Base-by-base conservation (phyloP, 2,113 vertebrate genomes). In the Probosciger aterrimus region DNA sequence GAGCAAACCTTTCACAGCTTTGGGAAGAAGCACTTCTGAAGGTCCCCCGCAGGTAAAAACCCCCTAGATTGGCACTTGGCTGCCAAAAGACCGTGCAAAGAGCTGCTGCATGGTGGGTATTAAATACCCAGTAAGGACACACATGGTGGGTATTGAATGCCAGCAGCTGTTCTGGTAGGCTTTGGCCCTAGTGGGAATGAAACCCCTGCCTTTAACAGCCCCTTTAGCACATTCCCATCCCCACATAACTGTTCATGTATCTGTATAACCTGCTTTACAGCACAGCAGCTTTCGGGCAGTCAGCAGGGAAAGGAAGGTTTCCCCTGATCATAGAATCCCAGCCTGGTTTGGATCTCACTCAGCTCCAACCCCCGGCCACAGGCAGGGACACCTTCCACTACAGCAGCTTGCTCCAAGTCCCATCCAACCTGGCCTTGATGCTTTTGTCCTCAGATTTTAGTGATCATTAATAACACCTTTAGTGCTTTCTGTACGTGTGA, bases 181-280 rank as follows among this genome's bases (percentile, higher is more conserved):
- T 88, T 35, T 70, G 57, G 60, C 64, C 52, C 46, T 39, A 19
- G 12, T 10, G 12, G 79, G 53, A 59, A 22, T 69, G 22, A 37
- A 76, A 82, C 10, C 63, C 39, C 39, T 11, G 62, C 50, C 52
- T 86, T 41, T 52, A 37, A 9, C 28, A 90, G 68, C 81, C 57
- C 65, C 6, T 37, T 18, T 7, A 41, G 31, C 63, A 4, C 43
- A 2, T 53, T 55, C 82, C 68, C 62, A 31, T 3, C 62, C 69
- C 79, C 31, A 12, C 7, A 7, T 2, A 50, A 6, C 55, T 2
- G 1, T 64, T 60, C 44, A 0, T 0, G 0, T 17, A 7, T 30
- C 59, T 47, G 44, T 18, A 2, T 3, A 27, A 46, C 18, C 59
- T 7, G 0, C 52, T 59, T 60, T 37, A 41, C 33, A 44, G 73